A percentile compares a stretch with the other conserved stretches of the same genome.
These are phyloP conservation scores for Malthinus flaveolus DNA, from an alignment of 2,888 invertebrate genomes.

Conservation along the genomic window DNA sequence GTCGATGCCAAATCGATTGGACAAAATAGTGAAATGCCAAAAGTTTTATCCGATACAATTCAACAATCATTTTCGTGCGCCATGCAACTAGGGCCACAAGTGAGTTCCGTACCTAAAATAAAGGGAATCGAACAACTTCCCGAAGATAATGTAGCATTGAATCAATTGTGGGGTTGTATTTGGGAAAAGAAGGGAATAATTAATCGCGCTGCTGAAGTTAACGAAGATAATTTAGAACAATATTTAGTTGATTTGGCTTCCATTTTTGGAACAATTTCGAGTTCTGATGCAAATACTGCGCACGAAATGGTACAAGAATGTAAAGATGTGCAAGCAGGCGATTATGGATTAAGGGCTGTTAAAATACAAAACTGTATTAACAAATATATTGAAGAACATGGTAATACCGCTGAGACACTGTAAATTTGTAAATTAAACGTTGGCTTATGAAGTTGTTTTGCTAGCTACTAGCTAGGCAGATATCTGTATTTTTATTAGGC, in stretches of 20 bases:
- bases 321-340: not conserved
- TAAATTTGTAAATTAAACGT: too few species aligned
- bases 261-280: not conserved
- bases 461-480: too few species aligned
- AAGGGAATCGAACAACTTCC: conserved; percentile 4
- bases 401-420: too few species aligned
- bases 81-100: conserved; percentile 1
- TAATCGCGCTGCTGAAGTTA: not conserved
- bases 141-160: conserved; percentile 6
- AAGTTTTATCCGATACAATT: conserved; percentile 3
- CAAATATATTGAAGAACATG: not conserved
- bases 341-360: conserved; percentile 2
- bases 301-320: not conserved
- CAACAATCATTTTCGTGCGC: conserved; percentile 6
- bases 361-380: conserved; percentile 11
- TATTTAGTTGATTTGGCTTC: conserved; percentile 7
- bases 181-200: conserved; percentile 10
- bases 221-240: not conserved
- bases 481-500: too few species aligned
- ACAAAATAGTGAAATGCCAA: not conserved
- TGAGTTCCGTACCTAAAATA: not conserved
- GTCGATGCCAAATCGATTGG: not conserved
- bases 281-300: not conserved
- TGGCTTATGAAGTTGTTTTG: too few species aligned
- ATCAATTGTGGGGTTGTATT: conserved; percentile 10